Evolutionary conservation across 2,113 vertebrate species (phyloP).

Genomic region (Xiphorhynchus elegans): DNA sequence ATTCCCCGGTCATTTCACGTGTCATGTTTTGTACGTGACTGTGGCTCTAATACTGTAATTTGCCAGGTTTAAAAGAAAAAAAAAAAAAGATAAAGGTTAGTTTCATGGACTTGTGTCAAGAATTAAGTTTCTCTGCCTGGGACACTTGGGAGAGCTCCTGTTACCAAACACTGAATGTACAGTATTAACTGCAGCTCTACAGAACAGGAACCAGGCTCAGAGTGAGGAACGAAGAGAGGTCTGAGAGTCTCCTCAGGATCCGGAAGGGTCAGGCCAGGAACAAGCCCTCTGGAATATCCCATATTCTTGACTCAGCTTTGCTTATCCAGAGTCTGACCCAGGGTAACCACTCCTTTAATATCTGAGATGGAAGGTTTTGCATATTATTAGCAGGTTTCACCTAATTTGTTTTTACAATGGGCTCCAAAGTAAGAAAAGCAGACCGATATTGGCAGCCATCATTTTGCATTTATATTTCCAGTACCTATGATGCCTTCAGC

Average conservation of each 20-base stretch:
- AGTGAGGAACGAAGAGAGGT: neutral
- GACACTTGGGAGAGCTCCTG: conserved; percentile 10
- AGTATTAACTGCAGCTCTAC: neutral
- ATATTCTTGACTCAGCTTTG: neutral
- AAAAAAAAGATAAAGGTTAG: neutral
- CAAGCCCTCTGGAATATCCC: neutral
- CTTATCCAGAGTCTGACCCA: neutral
- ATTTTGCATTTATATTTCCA: neutral
- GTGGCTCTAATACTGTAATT: neutral
- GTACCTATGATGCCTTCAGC: neutral
- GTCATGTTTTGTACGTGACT: neutral
- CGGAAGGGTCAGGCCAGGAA: neutral
- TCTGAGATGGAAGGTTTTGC: neutral
- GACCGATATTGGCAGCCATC: neutral
- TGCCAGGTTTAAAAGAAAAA: neutral
- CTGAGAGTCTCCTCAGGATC: neutral
- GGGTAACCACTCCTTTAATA: neutral
- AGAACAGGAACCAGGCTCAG: neutral
- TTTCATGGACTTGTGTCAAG: neutral
- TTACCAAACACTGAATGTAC: neutral
- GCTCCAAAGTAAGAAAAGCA: neutral
- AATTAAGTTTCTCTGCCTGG: neutral
- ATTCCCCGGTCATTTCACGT: neutral
- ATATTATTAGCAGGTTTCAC: neutral
- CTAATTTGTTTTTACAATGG: neutral